These are phyloP conservation scores for Gambusia affinis DNA, from an alignment of 2,113 vertebrate genomes.

Conservation along the genomic window DNA sequence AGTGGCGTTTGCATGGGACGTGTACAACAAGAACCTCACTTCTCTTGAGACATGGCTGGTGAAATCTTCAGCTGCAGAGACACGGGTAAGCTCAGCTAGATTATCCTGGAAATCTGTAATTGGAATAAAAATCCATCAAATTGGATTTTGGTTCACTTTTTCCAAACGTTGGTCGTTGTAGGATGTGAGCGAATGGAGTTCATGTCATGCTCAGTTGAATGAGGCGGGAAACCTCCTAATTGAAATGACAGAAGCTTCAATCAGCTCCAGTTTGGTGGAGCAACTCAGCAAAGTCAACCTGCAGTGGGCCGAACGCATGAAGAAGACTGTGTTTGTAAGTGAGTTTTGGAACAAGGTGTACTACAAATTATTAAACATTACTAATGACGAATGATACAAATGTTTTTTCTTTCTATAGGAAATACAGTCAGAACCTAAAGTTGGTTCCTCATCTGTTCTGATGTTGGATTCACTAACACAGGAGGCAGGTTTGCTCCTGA, in stretches of 20 bases:
- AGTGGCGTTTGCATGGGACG: slow-evolving; percentile 42
- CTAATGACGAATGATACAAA: background rate
- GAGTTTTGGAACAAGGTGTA: background rate
- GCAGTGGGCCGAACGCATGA: slow-evolving; percentile 58
- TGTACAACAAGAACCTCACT: slow-evolving; percentile 22
- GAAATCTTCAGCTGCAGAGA: background rate
- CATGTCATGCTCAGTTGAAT: slow-evolving; percentile 52
- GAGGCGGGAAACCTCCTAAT: slow-evolving; percentile 56
- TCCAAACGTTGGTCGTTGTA: slow-evolving; percentile 5
- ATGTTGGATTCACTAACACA: slow-evolving; percentile 49
- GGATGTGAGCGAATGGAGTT: slow-evolving; percentile 48
- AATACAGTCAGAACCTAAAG: slow-evolving; percentile 27
- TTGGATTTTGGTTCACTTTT: background rate
- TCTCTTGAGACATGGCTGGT: slow-evolving; percentile 47
- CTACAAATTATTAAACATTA: background rate
- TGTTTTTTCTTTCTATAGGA: slow-evolving; percentile 44
- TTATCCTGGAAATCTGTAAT: background rate
- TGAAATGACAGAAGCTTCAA: slow-evolving; percentile 40
- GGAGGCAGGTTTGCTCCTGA: slow-evolving; percentile 40
- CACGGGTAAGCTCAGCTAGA: slow-evolving; percentile 20
- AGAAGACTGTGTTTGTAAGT: slow-evolving; percentile 61
- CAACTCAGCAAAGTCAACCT: slow-evolving; percentile 54
- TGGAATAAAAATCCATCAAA: background rate
- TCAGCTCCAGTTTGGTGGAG: slow-evolving; percentile 20
- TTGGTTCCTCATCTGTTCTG: slow-evolving; percentile 15